Percentiles rank a stretch among this genome's conserved stretches.
Conservation (phyloP, 2,113 vertebrate genomes). For the Pollachius pollachius region DNA sequence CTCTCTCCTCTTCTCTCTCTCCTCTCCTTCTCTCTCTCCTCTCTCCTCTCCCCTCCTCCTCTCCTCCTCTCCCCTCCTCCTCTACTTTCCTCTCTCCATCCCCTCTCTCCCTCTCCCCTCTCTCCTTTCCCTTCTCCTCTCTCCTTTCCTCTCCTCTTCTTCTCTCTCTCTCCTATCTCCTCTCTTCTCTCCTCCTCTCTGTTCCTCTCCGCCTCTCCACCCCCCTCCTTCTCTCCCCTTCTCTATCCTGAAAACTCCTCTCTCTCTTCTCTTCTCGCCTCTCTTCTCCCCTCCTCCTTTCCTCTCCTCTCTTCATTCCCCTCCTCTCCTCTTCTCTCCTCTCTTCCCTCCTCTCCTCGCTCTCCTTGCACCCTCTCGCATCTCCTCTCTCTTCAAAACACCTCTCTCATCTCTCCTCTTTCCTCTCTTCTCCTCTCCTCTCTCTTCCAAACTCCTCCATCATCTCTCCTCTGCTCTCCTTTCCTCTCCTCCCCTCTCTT, state of each 20-base stretch:
- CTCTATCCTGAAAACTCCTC: neutral
- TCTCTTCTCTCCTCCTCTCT: neutral
- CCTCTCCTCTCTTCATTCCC: neutral
- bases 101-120: too few species aligned
- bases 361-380: too few species aligned
- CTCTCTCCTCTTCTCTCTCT: too few species aligned
- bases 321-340: neutral
- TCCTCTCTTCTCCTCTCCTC: too few species aligned
- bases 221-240: neutral
- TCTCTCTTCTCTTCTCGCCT: neutral
- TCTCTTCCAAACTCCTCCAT: neutral
- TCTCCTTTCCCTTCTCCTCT: neutral
- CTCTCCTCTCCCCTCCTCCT: too few species aligned
- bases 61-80: too few species aligned
- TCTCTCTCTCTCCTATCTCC: neutral
- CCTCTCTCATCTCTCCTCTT: too few species aligned
- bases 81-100: too few species aligned
- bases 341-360: conserved; percentile 62
- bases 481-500: neutral
- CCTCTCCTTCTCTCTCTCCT: too few species aligned
- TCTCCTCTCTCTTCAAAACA: neutral
- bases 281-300: too few species aligned
- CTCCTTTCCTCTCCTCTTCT: neutral
- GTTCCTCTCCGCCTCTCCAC: too few species aligned
- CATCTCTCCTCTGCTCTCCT: too few species aligned